Base-by-base conservation (phyloP, 2,888 invertebrate genomes). In the Noctua janthe region DNA sequence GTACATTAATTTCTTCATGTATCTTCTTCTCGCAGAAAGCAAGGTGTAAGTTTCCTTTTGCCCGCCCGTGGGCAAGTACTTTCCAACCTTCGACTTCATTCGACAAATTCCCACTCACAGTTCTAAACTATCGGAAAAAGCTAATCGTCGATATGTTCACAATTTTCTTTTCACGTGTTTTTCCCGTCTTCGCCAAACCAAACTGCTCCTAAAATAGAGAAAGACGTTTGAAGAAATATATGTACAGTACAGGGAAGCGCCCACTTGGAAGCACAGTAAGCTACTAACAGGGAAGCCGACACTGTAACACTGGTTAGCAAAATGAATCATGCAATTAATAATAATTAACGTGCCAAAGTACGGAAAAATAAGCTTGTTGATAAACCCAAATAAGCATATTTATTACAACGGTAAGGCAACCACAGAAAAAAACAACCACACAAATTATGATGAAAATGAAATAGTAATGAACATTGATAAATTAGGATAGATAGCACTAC, bases 1-100 rank as follows among this genome's bases (percentile, higher is more conserved):
- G 96, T 97, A 98, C 98, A 97, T 96, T 94, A 97, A 93, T 94
- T 97, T 98, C 97, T 97, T 97, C 97, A 97, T 97, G 95, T 97
- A 96, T 95, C 97, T 96, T 94, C 97, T 97, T 94, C 97, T 97
- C 79, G 97, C 97, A 80, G 97, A 97, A 88, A 97, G 94, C 91
- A 97, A 95, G 39, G 97, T 97, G 93, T 97, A 97, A 72, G 97
- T 97, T 95, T 97, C 97, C 93, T 97, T 97, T 81, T 96, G 97
- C 93, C 96, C 97, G 91, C 94, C 95, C 93, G 97, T 95, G 92
- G 97, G 97, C 96, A 97, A 97, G 95, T 97, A 97, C 96, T 97
- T 97, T 97, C 97, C 97, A 87, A 95, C 93, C 93, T 97, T 97
- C 90, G 97, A 96, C 96, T 97, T 97, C 97, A 97, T 97, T 95